phyloP scores from a whole-genome alignment of 2,888 invertebrate species.

The Homarus gammarus region DNA sequence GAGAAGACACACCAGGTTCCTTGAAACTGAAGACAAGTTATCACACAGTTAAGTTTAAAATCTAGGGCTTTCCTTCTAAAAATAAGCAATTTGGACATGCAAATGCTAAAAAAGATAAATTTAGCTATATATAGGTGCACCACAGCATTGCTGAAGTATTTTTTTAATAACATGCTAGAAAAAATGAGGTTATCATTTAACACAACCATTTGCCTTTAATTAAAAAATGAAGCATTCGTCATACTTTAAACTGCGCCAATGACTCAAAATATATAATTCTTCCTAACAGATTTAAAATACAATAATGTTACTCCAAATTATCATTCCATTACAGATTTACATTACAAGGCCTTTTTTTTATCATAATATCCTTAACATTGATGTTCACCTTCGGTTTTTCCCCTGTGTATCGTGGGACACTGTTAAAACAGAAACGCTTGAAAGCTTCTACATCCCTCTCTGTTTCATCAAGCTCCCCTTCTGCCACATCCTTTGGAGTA shows the following conservation, averaged over 20 bases:
- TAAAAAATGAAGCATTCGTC: neutral
- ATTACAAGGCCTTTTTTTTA: constrained; percentile 82
- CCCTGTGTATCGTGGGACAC: constrained; percentile 88
- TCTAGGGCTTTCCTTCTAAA: neutral
- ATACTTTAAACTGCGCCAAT: neutral
- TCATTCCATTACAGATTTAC: constrained; percentile 32
- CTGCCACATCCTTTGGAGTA: constrained; percentile 73
- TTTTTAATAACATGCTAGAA: neutral
- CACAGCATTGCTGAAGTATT: neutral
- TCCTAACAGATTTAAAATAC: neutral
- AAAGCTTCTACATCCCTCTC: constrained; percentile 89
- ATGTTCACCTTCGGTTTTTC: constrained; percentile 86
- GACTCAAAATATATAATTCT: neutral
- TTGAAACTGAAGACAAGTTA: neutral
- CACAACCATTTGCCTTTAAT: constrained; percentile 1
- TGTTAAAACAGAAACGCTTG: constrained; percentile 89
- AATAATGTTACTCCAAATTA: neutral
- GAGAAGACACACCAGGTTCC: neutral
- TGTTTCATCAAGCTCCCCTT: constrained; percentile 73
- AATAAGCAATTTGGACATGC: neutral
- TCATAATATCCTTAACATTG: constrained; percentile 88
- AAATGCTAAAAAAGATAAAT: neutral
- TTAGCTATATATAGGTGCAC: neutral
- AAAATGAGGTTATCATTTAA: neutral
- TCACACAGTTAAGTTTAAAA: constrained; percentile 1